Percentiles rank a stretch among this genome's conserved stretches.
phyloP scores from a whole-genome alignment of 2,113 vertebrate genomes.

The Fukomys damarensis region DNA sequence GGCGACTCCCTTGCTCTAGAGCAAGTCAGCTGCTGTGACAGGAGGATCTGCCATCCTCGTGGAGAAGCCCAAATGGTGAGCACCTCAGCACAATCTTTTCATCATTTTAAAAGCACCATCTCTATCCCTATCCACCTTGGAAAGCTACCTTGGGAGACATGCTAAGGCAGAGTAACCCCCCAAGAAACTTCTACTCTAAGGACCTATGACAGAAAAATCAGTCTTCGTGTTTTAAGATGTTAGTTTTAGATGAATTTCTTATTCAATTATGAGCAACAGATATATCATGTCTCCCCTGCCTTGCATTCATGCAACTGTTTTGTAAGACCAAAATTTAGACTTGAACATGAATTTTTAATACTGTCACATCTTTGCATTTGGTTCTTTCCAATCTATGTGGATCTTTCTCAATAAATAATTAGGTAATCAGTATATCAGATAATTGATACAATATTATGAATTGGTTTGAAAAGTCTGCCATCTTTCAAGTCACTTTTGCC shows the following conservation, averaged over 20 bases:
- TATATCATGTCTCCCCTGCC: neutral
- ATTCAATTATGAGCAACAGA: neutral
- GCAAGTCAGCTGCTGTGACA: neutral
- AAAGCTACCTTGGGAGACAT: neutral
- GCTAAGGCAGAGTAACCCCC: neutral
- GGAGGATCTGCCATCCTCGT: neutral
- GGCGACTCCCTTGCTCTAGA: neutral
- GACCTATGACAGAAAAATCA: neutral
- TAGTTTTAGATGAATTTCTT: neutral
- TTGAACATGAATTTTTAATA: neutral
- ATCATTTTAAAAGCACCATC: neutral
- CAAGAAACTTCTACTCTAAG: neutral
- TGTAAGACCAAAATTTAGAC: neutral
- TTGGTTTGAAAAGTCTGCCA: neutral
- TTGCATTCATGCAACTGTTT: neutral
- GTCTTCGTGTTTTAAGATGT: neutral
- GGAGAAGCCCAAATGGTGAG: neutral
- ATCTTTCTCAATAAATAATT: neutral
- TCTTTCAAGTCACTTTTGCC: neutral
- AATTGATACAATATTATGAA: neutral
- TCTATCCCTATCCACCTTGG: neutral
- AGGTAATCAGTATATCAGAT: neutral
- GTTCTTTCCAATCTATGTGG: neutral
- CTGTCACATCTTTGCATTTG: neutral
- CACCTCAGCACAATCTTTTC: neutral